Evolutionary conservation across 2,797 vertebrate species (phyloP).

Genomic region (Luscinia luscinia): DNA sequence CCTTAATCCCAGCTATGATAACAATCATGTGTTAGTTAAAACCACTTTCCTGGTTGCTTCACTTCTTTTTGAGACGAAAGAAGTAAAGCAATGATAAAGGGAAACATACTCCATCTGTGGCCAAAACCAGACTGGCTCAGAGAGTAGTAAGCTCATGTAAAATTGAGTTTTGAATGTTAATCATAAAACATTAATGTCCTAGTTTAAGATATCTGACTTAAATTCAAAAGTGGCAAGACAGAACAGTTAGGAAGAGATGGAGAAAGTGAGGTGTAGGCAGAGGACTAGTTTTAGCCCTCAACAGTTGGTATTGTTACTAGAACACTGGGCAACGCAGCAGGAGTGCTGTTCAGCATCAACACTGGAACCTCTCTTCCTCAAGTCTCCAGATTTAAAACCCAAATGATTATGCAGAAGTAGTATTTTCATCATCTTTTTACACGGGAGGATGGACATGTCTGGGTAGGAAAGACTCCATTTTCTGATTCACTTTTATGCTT

Average conservation of each 20-base stretch:
- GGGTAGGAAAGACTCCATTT: slow-evolving; percentile 30
- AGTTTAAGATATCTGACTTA: background rate
- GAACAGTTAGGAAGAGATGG: background rate
- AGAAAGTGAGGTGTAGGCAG: background rate
- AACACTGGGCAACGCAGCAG: background rate
- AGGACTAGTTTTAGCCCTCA: background rate
- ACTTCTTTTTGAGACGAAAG: background rate
- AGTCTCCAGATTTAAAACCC: background rate
- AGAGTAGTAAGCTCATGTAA: background rate
- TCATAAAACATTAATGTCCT: background rate
- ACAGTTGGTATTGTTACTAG: background rate
- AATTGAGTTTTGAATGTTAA: slow-evolving; percentile 9
- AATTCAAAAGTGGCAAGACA: background rate
- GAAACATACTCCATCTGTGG: background rate
- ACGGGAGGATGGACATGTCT: background rate
- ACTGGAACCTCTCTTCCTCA: background rate
- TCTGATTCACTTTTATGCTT: slow-evolving; percentile 27
- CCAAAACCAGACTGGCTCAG: background rate
- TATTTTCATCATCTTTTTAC: slow-evolving; percentile 20
- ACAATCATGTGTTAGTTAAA: slow-evolving; percentile 31
- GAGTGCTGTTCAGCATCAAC: background rate
- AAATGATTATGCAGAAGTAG: background rate
- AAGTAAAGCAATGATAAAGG: background rate
- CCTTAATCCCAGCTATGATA: slow-evolving; percentile 31
- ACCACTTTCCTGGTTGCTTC: slow-evolving; percentile 1